Conservation (phyloP, 2,888 invertebrate genomes). For the Tubulanus polymorphus region DNA sequence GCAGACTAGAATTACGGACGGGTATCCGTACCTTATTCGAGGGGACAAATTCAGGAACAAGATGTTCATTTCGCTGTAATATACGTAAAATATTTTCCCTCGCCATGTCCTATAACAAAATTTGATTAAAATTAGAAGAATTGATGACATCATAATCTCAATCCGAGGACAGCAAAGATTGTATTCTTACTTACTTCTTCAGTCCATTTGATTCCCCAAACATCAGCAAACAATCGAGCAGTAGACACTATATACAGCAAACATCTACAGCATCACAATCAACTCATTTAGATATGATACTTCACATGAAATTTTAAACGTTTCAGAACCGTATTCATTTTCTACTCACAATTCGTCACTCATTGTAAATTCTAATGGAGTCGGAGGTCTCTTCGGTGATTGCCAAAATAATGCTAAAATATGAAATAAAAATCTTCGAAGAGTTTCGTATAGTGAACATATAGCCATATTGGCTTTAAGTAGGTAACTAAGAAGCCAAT, state of each 20-base stretch:
- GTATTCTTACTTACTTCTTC: constrained; percentile 30
- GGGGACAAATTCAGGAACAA: constrained; percentile 35
- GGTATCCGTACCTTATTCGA: constrained; percentile 31
- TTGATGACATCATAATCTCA: neutral
- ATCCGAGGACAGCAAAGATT: too few species aligned
- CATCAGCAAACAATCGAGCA: constrained; percentile 42
- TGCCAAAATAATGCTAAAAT: constrained; percentile 51
- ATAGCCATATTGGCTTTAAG: neutral
- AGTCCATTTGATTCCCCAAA: constrained; percentile 24
- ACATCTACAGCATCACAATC: constrained; percentile 30
- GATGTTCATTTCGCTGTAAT: constrained; percentile 21
- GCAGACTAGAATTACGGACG: neutral
- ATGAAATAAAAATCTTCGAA: neutral
- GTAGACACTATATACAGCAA: constrained; percentile 38
- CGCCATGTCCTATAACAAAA: constrained; percentile 21
- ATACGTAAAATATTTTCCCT: constrained; percentile 19
- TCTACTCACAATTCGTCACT: constrained; percentile 38
- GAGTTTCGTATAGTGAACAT: neutral
- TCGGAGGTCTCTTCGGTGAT: constrained; percentile 51
- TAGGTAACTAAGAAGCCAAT: neutral
- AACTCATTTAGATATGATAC: neutral
- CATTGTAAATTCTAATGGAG: constrained; percentile 43
- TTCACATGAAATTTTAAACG: too few species aligned
- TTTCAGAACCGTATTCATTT: too few species aligned
- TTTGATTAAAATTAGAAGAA: neutral